phyloP scores from a whole-genome alignment of 2,113 vertebrate genomes.

The Brevimyrus niger region DNA sequence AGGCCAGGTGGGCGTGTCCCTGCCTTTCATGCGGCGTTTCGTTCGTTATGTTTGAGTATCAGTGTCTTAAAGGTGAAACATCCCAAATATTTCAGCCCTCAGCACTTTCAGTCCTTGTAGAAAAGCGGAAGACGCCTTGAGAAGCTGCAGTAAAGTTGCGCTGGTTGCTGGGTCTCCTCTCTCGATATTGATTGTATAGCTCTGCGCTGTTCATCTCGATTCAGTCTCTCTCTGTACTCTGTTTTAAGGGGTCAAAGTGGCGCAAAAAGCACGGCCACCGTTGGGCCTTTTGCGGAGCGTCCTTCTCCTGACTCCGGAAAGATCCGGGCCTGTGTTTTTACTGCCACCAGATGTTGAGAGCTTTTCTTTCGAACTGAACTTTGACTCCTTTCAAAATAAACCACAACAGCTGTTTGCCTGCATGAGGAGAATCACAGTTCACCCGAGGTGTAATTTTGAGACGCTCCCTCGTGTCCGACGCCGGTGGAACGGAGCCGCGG shows the following conservation, averaged over 20 bases:
- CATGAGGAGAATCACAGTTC: slow-evolving; percentile 50
- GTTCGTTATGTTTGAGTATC: neutral
- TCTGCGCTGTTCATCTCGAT: neutral
- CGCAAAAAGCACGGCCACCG: neutral
- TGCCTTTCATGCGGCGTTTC: neutral
- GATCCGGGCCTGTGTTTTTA: slow-evolving; percentile 56
- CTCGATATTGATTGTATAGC: neutral
- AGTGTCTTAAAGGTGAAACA: neutral
- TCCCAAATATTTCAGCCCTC: neutral
- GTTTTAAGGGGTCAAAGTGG: neutral
- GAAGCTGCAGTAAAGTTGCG: neutral
- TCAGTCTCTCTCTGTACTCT: neutral
- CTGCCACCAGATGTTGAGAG: slow-evolving; percentile 65
- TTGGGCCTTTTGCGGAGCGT: neutral
- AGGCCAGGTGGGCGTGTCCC: neutral
- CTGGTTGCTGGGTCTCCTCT: neutral
- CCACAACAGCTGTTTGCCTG: slow-evolving; percentile 56
- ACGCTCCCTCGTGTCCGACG: slow-evolving; percentile 40
- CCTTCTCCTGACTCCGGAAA: slow-evolving; percentile 31
- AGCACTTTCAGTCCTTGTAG: neutral
- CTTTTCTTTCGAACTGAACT: slow-evolving; percentile 36
- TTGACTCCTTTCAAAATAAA: slow-evolving; percentile 17
- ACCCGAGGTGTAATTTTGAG: slow-evolving; percentile 29
- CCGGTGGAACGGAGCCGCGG: slow-evolving; percentile 30
- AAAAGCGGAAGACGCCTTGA: neutral